Conservation (phyloP, 1,140 invertebrate species). For the Bombus ignitus region DNA sequence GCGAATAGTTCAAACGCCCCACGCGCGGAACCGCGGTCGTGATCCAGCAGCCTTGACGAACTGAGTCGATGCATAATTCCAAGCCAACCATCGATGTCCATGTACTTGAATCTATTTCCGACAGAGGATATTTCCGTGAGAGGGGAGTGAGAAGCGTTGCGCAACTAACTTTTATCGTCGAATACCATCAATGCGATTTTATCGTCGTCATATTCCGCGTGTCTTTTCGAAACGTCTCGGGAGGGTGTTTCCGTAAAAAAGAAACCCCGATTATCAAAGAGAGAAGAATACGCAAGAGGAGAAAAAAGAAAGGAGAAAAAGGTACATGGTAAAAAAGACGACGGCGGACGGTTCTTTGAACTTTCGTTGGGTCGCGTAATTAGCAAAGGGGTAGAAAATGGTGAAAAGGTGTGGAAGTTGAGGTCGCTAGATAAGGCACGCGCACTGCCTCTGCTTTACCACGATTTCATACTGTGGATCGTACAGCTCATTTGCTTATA, state of each 20-base stretch:
- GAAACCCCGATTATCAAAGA: background rate
- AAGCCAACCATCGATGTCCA: constrained; percentile 26
- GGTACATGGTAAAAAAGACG: background rate
- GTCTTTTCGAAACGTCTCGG: background rate
- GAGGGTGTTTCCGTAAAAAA: background rate
- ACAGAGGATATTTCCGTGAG: background rate
- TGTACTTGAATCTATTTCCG: constrained; percentile 49
- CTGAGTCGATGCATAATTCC: constrained; percentile 43
- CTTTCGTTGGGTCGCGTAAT: background rate
- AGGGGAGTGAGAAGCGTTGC: constrained; percentile 19
- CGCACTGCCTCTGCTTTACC: background rate
- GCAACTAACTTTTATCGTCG: constrained; percentile 30
- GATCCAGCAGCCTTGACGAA: background rate
- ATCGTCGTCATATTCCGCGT: background rate
- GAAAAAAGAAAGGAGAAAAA: too few species aligned
- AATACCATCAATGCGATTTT: constrained; percentile 22
- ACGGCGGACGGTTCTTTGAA: background rate
- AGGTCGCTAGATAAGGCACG: constrained; percentile 54
- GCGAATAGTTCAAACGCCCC: too few species aligned
- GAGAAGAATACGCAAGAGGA: background rate
- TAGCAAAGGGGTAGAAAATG: background rate
- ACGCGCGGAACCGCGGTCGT: background rate
- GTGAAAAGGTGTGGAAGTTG: background rate
- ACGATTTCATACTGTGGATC: constrained; percentile 16
- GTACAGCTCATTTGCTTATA: constrained; percentile 54